Percentiles rank a stretch among this genome's conserved stretches.
Conservation (phyloP, 2,113 vertebrate genomes). For the Ochotona princeps region DNA sequence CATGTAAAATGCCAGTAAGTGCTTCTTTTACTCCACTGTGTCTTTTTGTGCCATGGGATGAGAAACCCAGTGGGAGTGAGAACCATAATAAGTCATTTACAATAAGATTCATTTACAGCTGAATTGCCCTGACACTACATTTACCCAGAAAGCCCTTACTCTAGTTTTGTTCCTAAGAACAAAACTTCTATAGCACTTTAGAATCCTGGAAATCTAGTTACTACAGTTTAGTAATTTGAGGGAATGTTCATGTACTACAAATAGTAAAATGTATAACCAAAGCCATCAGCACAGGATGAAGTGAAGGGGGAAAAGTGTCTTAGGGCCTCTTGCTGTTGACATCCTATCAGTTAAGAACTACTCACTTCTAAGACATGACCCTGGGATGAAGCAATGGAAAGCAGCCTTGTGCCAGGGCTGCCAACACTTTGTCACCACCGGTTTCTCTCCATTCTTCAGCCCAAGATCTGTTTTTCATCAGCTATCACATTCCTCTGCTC, state of each 20-base stretch:
- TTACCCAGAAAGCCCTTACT: constrained; percentile 43
- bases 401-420: not conserved
- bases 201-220: constrained; percentile 7
- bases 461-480: constrained; percentile 48
- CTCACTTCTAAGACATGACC: constrained; percentile 37
- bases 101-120: constrained; percentile 42
- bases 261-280: not conserved
- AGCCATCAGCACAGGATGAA: not conserved
- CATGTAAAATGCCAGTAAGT: constrained; percentile 28
- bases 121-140: constrained; percentile 4
- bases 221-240: constrained; percentile 21
- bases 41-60: not conserved
- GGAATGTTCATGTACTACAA: not conserved
- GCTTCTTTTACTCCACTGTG: not conserved
- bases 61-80: not conserved
- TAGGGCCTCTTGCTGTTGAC: constrained; percentile 14
- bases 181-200: constrained; percentile 45
- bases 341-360: not conserved
- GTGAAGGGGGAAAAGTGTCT: constrained; percentile 4
- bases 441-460: constrained; percentile 34
- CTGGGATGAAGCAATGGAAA: constrained; percentile 49
- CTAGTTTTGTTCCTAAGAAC: constrained; percentile 52
- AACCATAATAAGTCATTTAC: constrained; percentile 46
- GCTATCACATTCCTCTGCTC: constrained; percentile 48
- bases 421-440: constrained; percentile 53